Percentiles rank a stretch among this genome's conserved stretches.
Evolutionary conservation across 2,888 invertebrate species (phyloP).

Genomic region (Orthonevra nobilis): DNA sequence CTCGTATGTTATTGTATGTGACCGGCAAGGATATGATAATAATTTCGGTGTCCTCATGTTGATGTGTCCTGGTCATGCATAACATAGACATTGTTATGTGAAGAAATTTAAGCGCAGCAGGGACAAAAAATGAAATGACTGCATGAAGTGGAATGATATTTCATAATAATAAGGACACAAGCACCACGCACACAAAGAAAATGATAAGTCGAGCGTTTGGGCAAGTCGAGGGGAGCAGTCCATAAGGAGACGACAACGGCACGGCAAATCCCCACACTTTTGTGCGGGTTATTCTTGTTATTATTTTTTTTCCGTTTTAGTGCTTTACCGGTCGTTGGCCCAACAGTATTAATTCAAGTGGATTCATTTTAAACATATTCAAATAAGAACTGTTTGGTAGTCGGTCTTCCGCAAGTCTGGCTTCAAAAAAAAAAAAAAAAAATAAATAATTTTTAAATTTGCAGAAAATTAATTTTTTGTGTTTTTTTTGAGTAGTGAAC

Average conservation of each 20-base stretch:
- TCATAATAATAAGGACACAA: slow-evolving; percentile 57
- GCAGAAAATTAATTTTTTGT: too few species aligned
- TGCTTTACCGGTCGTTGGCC: too few species aligned
- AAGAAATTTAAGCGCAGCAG: slow-evolving; percentile 56
- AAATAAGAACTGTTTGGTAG: too few species aligned
- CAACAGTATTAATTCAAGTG: slow-evolving; percentile 35
- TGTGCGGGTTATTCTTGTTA: slow-evolving; percentile 24
- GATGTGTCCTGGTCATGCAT: slow-evolving; percentile 66
- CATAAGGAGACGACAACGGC: slow-evolving; percentile 32
- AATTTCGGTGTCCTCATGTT: slow-evolving; percentile 64
- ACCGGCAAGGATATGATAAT: slow-evolving; percentile 67
- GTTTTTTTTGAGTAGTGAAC: too few species aligned
- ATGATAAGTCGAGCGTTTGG: too few species aligned
- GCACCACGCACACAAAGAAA: slow-evolving; percentile 28
- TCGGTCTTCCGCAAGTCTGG: too few species aligned
- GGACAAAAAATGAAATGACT: slow-evolving; percentile 38
- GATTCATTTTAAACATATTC: slow-evolving; percentile 9
- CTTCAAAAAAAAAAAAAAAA: too few species aligned
- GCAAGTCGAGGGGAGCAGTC: background rate
- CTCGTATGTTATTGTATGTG: slow-evolving; percentile 23
- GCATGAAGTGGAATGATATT: slow-evolving; percentile 41
- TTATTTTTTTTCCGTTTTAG: slow-evolving; percentile 1
- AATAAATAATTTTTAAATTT: too few species aligned
- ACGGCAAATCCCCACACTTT: slow-evolving; percentile 1
- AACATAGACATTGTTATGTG: slow-evolving; percentile 64